phyloP scores from a whole-genome alignment of 2,797 vertebrate species.

The Bovichtus variegatus region DNA sequence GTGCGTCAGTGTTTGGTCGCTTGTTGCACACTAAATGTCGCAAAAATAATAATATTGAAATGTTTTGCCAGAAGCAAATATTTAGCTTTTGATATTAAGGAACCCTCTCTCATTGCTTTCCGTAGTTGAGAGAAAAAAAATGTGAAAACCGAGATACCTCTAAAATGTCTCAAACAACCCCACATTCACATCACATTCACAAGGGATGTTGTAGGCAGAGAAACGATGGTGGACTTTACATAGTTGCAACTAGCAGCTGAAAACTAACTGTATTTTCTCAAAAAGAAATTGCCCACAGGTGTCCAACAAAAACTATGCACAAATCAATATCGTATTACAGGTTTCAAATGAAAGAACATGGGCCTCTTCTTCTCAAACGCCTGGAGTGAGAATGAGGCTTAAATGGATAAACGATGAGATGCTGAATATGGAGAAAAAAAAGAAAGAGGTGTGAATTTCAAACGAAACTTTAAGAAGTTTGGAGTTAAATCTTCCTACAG shows the following conservation, averaged over 20 bases:
- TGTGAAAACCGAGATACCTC: neutral
- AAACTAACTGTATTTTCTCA: neutral
- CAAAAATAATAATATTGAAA: neutral
- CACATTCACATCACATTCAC: neutral
- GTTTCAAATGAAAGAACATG: neutral
- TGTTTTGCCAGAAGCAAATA: neutral
- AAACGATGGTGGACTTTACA: neutral
- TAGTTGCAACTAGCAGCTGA: neutral
- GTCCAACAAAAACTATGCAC: neutral
- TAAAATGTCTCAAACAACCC: neutral
- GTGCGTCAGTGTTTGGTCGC: slow-evolving; percentile 68
- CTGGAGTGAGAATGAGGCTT: neutral
- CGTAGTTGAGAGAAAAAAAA: neutral
- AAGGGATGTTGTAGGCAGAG: neutral
- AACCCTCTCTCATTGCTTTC: too few relatives aligned
- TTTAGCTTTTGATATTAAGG: neutral
- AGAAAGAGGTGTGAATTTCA: neutral
- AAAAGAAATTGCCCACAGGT: neutral
- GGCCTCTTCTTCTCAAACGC: neutral
- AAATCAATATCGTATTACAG: neutral
- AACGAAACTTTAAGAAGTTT: neutral
- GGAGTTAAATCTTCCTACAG: neutral
- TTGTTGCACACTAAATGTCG: slow-evolving; percentile 19
- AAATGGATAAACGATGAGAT: neutral
- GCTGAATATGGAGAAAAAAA: neutral